These are phyloP conservation scores for Alauda arvensis DNA, from an alignment of 2,797 vertebrate genomes.

Conservation along the genomic window DNA sequence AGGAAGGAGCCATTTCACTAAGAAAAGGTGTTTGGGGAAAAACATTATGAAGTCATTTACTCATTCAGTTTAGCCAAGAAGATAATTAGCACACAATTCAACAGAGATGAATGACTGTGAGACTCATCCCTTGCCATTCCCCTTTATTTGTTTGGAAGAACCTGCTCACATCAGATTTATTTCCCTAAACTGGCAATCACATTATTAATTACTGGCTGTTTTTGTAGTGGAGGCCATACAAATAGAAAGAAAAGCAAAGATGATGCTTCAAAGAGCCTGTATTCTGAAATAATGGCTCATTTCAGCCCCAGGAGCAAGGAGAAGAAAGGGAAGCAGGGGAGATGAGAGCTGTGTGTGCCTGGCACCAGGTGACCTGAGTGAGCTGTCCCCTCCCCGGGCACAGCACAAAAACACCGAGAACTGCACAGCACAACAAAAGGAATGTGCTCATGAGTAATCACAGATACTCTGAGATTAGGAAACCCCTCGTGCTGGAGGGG, in stretches of 20 bases:
- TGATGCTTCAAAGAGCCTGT: neutral
- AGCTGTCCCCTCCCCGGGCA: neutral
- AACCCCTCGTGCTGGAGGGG: neutral
- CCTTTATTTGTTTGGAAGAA: neutral
- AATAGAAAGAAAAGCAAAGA: neutral
- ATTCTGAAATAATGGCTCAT: neutral
- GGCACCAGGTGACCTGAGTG: neutral
- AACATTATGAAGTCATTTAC: conserved; percentile 31
- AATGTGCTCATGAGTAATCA: neutral
- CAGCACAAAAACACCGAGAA: neutral
- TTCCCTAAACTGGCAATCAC: conserved; percentile 28
- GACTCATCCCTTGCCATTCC: neutral
- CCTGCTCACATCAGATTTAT: conserved; percentile 15
- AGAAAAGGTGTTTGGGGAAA: conserved; percentile 43
- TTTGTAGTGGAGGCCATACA: neutral
- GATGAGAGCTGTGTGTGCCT: neutral
- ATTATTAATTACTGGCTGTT: conserved; percentile 30
- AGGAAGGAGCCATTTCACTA: neutral
- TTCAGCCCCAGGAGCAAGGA: neutral
- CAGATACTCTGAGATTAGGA: neutral
- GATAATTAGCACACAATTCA: conserved; percentile 48
- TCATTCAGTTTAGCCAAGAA: conserved; percentile 48
- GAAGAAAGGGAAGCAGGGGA: neutral
- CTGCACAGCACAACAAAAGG: neutral
- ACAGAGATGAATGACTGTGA: conserved; percentile 39